These are phyloP conservation scores for Phycodurus eques DNA, from an alignment of 2,113 vertebrate species.

Conservation along the genomic window DNA sequence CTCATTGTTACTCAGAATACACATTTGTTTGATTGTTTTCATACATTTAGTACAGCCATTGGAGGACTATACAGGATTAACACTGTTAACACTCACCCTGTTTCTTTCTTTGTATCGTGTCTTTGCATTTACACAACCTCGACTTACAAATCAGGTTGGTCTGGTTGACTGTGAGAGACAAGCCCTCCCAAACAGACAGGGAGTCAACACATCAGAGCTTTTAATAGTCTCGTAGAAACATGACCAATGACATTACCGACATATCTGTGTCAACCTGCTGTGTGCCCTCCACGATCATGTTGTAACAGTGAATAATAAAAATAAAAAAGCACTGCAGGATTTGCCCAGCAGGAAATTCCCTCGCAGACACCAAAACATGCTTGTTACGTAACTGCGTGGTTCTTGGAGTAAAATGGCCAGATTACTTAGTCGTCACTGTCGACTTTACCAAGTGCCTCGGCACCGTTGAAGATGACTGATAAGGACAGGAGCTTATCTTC, in stretches of 20 bases:
- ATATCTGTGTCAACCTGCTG: slow-evolving; percentile 9
- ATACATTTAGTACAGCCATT: neutral
- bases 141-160: slow-evolving; percentile 2
- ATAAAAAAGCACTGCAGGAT: neutral
- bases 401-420: neutral
- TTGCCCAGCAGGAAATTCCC: neutral
- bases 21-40: neutral
- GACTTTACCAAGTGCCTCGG: slow-evolving; percentile 2
- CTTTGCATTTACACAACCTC: slow-evolving; percentile 1
- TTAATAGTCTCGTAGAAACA: slow-evolving; percentile 22
- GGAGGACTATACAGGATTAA: neutral
- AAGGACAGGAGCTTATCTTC: slow-evolving; percentile 1
- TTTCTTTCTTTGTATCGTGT: neutral
- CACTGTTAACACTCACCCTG: neutral
- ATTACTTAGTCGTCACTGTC: neutral
- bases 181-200: slow-evolving; percentile 10
- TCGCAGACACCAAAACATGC: neutral
- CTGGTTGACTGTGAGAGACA: neutral
- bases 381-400: slow-evolving; percentile 5
- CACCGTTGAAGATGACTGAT: slow-evolving; percentile 7
- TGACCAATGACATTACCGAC: slow-evolving; percentile 50
- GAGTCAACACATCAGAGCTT: neutral
- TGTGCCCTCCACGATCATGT: neutral
- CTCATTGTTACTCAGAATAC: neutral
- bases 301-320: slow-evolving; percentile 29